Evolutionary conservation across 1,140 invertebrate genomes (phyloP), one percentile per base, ranked within the genome.

Genomic region (Elymnias hypermnestra): DNA sequence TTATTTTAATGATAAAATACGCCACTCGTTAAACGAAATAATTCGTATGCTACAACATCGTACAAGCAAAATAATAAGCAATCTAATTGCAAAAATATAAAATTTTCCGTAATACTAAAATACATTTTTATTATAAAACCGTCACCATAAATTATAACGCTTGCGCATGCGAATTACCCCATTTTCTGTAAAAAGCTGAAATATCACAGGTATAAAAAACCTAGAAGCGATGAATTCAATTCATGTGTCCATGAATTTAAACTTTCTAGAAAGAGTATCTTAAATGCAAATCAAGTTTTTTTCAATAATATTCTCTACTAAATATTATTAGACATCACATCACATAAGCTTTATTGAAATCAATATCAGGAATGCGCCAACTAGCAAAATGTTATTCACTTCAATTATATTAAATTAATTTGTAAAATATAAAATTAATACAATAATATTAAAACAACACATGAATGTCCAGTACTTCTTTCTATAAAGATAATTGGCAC

Each of bases 241-340:
- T 43, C 48, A 57, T 57, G 49, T 58, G 43, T 37, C 57, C 52
- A 56, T 58, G 46, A 57, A 46, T 53, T 54, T 55, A 47, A 38
- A 55, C 45, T 41, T 42, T 57, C 49, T 58, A 63, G 63, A 47
- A 42, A 58, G 53, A 60, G 50, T 56, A 61, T 45, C 63, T 39
- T 63, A 60, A 64, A 65, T 66, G 63, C 60, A 63, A 43, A 63
- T 41, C 61, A 71, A 51, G 57, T 44, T 67, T 53, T 54, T 57
- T 59, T 44, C 56, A 62, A 68, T 55, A 63, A 55, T 55, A 53
- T 63, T 7, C 48, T 64, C 63, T 81, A 74, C 62, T 61, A 68
- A 71, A 66, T 63, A 72, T 70, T 70, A 76, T 73, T 63, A 28
- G 59, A 81, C 67, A 77, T 78, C 76, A 85, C 81, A 85, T 85